Evolutionary conservation across 2,888 invertebrate species (phyloP).

Genomic region (Endotricha flammealis): DNA sequence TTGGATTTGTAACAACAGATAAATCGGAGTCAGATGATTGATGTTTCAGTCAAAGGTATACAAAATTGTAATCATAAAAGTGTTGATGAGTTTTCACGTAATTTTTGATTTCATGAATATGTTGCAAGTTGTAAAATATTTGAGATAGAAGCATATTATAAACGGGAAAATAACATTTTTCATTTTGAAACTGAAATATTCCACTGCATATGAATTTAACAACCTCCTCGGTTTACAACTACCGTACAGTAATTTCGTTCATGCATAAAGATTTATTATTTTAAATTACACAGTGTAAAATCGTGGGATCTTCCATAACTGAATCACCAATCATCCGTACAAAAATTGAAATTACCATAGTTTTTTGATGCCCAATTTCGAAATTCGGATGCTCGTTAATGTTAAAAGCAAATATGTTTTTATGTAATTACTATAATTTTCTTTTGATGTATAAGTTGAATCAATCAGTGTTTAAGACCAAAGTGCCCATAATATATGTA

Average conservation of each 20-base stretch:
- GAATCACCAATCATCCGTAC: neutral
- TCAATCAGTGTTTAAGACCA: too few species aligned
- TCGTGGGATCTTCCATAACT: slow-evolving; percentile 17
- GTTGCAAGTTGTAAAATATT: too few species aligned
- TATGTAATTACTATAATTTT: slow-evolving; percentile 5
- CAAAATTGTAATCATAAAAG: too few species aligned
- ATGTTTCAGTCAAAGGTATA: too few species aligned
- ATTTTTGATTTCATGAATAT: too few species aligned
- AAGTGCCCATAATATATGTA: too few species aligned
- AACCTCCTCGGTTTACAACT: neutral
- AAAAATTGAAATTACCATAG: neutral
- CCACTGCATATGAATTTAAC: neutral
- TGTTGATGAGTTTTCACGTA: too few species aligned
- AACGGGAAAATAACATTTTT: too few species aligned
- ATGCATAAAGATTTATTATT: slow-evolving; percentile 38
- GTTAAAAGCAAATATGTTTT: slow-evolving; percentile 1
- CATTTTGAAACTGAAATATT: neutral
- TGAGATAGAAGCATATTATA: too few species aligned
- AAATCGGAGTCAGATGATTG: too few species aligned
- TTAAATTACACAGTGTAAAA: slow-evolving; percentile 31
- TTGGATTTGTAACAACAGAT: too few species aligned
- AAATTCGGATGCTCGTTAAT: neutral
- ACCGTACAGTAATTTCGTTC: slow-evolving; percentile 31
- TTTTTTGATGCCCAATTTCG: neutral
- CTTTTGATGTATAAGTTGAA: neutral